phyloP scores from a whole-genome alignment of 2,888 invertebrate species.

The Gonocerus acuteangulatus region DNA sequence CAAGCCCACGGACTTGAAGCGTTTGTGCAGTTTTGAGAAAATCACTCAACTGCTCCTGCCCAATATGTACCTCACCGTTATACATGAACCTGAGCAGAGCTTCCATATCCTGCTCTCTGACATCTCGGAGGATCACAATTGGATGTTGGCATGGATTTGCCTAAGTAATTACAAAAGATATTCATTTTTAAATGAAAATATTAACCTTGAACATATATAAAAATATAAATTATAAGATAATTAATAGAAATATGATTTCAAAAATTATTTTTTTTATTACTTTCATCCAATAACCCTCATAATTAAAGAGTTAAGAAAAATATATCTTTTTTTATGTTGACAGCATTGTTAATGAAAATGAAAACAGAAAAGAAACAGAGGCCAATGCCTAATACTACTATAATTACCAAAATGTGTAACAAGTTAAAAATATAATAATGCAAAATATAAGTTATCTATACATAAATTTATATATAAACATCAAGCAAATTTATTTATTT shows the following conservation, averaged over 20 bases:
- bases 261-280: background rate
- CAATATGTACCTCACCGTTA: conserved; percentile 65
- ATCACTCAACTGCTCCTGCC: conserved; percentile 59
- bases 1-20: conserved; percentile 60
- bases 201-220: background rate
- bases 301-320: too few relatives aligned
- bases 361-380: too few relatives aligned
- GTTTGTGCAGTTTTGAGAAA: conserved; percentile 61
- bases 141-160: conserved; percentile 67
- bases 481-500: background rate
- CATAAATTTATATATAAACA: background rate
- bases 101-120: conserved; percentile 57
- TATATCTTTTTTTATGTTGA: too few relatives aligned
- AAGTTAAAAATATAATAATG: too few relatives aligned
- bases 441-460: background rate
- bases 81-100: conserved; percentile 63
- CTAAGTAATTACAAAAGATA: conserved; percentile 48
- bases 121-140: conserved; percentile 65
- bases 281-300: too few relatives aligned
- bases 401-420: too few relatives aligned
- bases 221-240: too few relatives aligned
- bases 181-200: conserved; percentile 7
- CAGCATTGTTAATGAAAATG: too few relatives aligned
- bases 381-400: too few relatives aligned
- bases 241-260: background rate